Percentiles rank a stretch among this genome's conserved stretches.
phyloP scores from a whole-genome alignment of 2,797 vertebrate species.

The Acipenser ruthenus region DNA sequence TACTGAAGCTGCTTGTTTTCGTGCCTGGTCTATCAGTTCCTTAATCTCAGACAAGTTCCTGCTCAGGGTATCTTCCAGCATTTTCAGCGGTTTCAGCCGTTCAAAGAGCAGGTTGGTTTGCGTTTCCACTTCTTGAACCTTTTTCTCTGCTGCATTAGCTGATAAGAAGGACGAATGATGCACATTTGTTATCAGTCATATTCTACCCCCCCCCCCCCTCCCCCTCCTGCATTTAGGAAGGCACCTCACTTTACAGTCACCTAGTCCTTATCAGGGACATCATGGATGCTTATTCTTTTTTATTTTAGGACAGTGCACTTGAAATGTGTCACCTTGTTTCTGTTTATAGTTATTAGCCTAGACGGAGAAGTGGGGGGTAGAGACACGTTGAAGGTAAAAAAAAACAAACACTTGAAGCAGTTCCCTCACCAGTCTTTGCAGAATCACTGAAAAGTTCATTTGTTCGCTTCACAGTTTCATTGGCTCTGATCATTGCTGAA shows the following conservation, averaged over 20 bases:
- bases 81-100: slow-evolving; percentile 76
- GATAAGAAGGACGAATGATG: slow-evolving; percentile 11
- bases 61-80: slow-evolving; percentile 75
- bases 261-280: too few species aligned
- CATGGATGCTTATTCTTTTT: too few species aligned
- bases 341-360: too few species aligned
- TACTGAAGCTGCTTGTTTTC: slow-evolving; percentile 77
- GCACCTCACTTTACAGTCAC: too few species aligned
- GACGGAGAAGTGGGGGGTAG: too few species aligned
- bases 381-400: too few species aligned
- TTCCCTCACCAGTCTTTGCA: slow-evolving; percentile 59
- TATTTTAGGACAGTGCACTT: too few species aligned
- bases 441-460: slow-evolving; percentile 62
- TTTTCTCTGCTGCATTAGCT: slow-evolving; percentile 68
- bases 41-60: slow-evolving; percentile 88
- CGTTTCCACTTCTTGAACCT: slow-evolving; percentile 68
- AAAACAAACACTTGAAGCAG: too few species aligned
- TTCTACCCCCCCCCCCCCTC: too few species aligned
- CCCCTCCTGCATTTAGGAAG: too few species aligned
- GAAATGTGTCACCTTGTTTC: too few species aligned
- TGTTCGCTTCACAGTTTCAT: slow-evolving; percentile 54
- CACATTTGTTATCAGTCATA: too few species aligned
- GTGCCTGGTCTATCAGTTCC: slow-evolving; percentile 83
- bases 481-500: slow-evolving; percentile 55
- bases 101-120: slow-evolving; percentile 72